Percentiles rank a stretch among this genome's conserved stretches.
Conservation (phyloP, 2,113 vertebrate species). For the Indicator maculatus region DNA sequence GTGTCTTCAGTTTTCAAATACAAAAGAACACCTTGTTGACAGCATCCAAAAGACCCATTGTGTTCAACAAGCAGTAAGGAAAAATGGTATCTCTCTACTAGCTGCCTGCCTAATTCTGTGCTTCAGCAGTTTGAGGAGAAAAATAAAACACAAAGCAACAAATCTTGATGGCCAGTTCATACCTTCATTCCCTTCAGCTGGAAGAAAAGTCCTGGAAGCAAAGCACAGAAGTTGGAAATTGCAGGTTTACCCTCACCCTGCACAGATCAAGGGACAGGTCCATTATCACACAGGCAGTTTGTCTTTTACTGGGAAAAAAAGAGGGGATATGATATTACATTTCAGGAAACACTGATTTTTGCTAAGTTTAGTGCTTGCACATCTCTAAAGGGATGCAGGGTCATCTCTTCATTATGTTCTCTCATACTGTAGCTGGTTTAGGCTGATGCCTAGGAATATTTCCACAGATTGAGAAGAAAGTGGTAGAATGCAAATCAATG, state of each 20-base stretch:
- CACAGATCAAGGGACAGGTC: neutral
- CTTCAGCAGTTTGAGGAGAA: neutral
- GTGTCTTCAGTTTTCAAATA: neutral
- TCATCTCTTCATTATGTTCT: neutral
- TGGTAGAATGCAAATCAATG: too few relatives aligned
- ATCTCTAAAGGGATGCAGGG: neutral
- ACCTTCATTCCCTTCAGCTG: too few relatives aligned
- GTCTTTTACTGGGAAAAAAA: neutral
- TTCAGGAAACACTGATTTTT: neutral
- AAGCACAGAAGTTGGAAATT: neutral
- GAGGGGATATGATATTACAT: neutral
- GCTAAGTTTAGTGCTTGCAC: neutral
- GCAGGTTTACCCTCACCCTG: neutral
- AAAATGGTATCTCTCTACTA: neutral
- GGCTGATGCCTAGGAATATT: too few relatives aligned
- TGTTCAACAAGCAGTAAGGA: neutral
- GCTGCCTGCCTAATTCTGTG: neutral
- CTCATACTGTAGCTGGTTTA: neutral
- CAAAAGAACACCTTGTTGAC: neutral
- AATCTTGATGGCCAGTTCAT: neutral
- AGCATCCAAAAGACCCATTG: neutral
- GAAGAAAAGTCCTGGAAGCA: neutral
- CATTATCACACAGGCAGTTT: neutral
- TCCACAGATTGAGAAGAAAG: too few relatives aligned
- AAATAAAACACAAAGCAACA: too few relatives aligned